These are phyloP conservation scores for Blastobasis adustella DNA, from an alignment of 2,888 invertebrate genomes.

Conservation along the genomic window DNA sequence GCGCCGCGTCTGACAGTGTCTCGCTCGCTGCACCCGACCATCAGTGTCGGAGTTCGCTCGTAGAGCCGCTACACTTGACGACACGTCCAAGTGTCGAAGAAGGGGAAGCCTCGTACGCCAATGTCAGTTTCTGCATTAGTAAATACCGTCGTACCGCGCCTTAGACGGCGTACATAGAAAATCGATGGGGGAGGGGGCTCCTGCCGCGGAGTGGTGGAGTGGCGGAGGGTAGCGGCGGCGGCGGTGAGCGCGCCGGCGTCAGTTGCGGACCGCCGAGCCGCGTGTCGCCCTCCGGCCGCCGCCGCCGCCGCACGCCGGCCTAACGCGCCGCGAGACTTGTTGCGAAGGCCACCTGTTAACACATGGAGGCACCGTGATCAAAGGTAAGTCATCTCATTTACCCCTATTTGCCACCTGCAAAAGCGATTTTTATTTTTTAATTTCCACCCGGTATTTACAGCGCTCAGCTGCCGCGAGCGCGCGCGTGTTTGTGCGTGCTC, in stretches of 20 bases:
- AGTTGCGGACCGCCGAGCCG: constrained; percentile 17
- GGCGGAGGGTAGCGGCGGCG: constrained; percentile 30
- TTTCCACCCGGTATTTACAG: constrained; percentile 7
- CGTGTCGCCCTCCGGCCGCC: constrained; percentile 48
- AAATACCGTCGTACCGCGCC: constrained; percentile 33
- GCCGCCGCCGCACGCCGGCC: constrained; percentile 40
- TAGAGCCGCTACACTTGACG: no score
- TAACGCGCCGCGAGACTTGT: constrained; percentile 52
- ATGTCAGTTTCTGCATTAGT: constrained; percentile 43
- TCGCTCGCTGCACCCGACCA: no score
- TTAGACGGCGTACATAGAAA: constrained; percentile 40
- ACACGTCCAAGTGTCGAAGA: background rate
- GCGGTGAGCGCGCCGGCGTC: constrained; percentile 24
- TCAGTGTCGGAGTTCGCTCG: no score
- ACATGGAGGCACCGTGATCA: constrained; percentile 53
- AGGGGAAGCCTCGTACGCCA: background rate
- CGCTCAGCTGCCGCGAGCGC: constrained; percentile 13
- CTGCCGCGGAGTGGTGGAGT: constrained; percentile 17
- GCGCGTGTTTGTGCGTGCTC: constrained; percentile 20
- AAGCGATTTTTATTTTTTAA: constrained; percentile 9
- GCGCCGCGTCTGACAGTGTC: no score
- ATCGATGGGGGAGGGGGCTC: constrained; percentile 62
- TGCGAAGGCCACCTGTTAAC: constrained; percentile 67
- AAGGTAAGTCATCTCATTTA: constrained; percentile 43
- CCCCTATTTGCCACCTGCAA: constrained; percentile 8